These are phyloP conservation scores for Malachius bipustulatus DNA, from an alignment of 2,888 invertebrate genomes.

Conservation along the genomic window DNA sequence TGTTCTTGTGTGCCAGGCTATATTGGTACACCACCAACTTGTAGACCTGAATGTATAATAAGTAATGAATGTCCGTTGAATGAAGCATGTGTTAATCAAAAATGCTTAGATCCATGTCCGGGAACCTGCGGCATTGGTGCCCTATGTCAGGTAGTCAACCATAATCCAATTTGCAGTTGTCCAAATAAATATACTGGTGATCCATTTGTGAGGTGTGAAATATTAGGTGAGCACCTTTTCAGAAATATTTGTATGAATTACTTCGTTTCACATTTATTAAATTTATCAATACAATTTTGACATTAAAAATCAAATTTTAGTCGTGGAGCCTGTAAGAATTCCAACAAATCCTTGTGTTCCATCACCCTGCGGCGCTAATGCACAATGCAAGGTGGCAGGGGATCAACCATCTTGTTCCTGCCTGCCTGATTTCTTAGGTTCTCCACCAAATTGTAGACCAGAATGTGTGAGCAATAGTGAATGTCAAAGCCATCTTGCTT, in stretches of 20 bases:
- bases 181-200: conserved; percentile 44
- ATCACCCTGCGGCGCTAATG: conserved; percentile 59
- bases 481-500: conserved; percentile 57
- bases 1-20: conserved; percentile 46
- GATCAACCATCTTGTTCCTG: conserved; percentile 50
- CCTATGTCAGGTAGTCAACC: conserved; percentile 45
- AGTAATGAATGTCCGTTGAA: conserved; percentile 44
- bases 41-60: conserved; percentile 47
- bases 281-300: no score
- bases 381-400: conserved; percentile 40
- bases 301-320: no score
- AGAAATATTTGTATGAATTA: not conserved
- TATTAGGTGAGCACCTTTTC: conserved; percentile 32
- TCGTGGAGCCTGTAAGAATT: conserved; percentile 19
- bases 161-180: conserved; percentile 47
- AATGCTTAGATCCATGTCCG: conserved; percentile 49
- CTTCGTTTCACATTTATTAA: not conserved
- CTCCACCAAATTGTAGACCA: conserved; percentile 60
- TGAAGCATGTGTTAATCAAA: conserved; percentile 46
- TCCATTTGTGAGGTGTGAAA: conserved; percentile 54
- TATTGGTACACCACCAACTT: conserved; percentile 45
- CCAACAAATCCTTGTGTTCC: conserved; percentile 50
- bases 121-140: conserved; percentile 45
- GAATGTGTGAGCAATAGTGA: conserved; percentile 64
- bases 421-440: conserved; percentile 46